Evolutionary conservation across 2,797 vertebrate genomes (phyloP), one percentile per base, ranked within the genome.

Genomic region (Anabacerthia variegaticeps): DNA sequence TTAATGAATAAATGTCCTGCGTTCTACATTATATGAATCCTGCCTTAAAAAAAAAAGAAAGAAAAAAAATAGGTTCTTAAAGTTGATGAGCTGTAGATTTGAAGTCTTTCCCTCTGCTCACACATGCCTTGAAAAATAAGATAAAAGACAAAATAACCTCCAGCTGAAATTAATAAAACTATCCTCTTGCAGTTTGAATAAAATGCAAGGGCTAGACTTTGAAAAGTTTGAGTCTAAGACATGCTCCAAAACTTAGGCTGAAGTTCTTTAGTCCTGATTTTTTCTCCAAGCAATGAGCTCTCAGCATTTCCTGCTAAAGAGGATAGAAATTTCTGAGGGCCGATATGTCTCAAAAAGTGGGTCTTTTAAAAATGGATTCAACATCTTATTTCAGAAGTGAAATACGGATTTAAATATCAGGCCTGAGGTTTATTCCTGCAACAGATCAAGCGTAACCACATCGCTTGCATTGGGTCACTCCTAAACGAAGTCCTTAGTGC

Each of bases 161-260:
- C 74, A 95, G 72, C 62, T 92, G 83, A 96, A 95, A 94, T 95
- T 95, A 95, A 96, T 91, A 96, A 96, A 96, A 94, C 80, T 90
- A 87, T 88, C 81, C 39, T 78, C 80, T 95, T 95, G 80, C 79
- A 94, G 81, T 89, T 73, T 74, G 65, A 78, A 85, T 95, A 83
- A 95, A 96, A 94, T 6, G 4, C 75, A 61, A 88, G 49, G 68
- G 75, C 12, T 91, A 92, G 81, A 63, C 85, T 96, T 96, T 95
- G 84, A 96, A 96, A 92, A 94, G 36, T 72, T 95, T 44, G 32
- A 66, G 67, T 79, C 44, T 89, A 94, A 94, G 86, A 89, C 72
- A 54, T 58, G 28, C 49, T 94, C 84, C 46, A 92, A 80, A 95
- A 91, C 77, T 94, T 94, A 89, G 68, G 46, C 84, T 69, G 69